A percentile compares a stretch with the other conserved stretches of the same genome.
These are phyloP conservation scores for Lymantria monacha DNA, from an alignment of 2,888 invertebrate genomes.

Conservation along the genomic window DNA sequence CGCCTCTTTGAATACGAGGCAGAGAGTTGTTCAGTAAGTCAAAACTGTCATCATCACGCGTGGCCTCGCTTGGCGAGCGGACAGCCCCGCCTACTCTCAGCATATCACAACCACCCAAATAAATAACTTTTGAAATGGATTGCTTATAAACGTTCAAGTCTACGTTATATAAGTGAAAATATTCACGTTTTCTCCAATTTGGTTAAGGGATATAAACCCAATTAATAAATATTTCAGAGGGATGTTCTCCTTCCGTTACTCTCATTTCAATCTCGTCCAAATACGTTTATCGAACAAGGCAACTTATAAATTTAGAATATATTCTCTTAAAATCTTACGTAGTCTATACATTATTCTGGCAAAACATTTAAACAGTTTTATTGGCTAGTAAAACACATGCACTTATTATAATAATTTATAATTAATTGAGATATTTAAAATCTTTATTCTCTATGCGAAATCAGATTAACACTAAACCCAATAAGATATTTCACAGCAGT, in stretches of 20 bases:
- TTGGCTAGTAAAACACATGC: too few relatives aligned
- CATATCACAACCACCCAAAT: slow-evolving; percentile 23
- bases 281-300: too few relatives aligned
- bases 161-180: neutral
- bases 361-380: too few relatives aligned
- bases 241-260: neutral
- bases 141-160: neutral
- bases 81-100: slow-evolving; percentile 18
- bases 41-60: slow-evolving; percentile 56
- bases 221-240: neutral
- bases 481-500: too few relatives aligned
- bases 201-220: slow-evolving; percentile 1
- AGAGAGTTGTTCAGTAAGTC: slow-evolving; percentile 43
- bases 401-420: too few relatives aligned
- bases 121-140: slow-evolving; percentile 11
- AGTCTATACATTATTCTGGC: too few relatives aligned
- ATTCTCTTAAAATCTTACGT: too few relatives aligned
- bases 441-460: too few relatives aligned
- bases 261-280: neutral
- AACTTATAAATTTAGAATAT: too few relatives aligned
- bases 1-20: too few relatives aligned
- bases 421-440: too few relatives aligned
- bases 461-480: too few relatives aligned
- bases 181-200: neutral
- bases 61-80: slow-evolving; percentile 17